Conservation (phyloP, 1,140 invertebrate species). For the Tetramorium alpestre region DNA sequence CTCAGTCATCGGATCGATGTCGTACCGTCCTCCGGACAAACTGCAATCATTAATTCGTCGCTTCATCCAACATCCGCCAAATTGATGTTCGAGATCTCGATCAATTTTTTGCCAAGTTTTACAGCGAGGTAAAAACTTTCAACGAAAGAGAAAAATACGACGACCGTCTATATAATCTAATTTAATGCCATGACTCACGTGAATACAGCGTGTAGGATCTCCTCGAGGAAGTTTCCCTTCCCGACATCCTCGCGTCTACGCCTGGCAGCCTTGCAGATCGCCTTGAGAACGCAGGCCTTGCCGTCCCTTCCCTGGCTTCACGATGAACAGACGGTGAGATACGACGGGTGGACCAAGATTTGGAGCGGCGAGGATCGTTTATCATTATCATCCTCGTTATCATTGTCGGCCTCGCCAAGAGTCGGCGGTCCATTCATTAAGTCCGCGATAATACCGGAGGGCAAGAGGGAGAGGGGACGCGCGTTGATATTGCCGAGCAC, state of each 20-base stretch:
- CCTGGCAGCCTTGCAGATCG: conserved; percentile 86
- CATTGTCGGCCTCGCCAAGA: conserved; percentile 60
- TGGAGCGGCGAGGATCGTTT: conserved; percentile 55
- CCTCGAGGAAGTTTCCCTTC: conserved; percentile 86
- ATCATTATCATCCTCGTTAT: conserved; percentile 75
- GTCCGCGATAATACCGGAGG: conserved; percentile 71
- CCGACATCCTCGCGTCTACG: conserved; percentile 78
- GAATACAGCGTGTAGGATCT: conserved; percentile 87
- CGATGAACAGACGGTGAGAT: conserved; percentile 1
- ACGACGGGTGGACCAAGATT: background rate
- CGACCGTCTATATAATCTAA: background rate
- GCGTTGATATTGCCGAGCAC: conserved; percentile 61
- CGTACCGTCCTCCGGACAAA: conserved; percentile 64
- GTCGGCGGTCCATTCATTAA: conserved; percentile 72
- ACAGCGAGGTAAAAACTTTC: background rate
- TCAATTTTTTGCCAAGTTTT: background rate
- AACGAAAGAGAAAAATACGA: background rate
- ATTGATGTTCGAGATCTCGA: background rate
- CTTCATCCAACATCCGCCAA: background rate
- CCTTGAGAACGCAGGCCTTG: conserved; percentile 86
- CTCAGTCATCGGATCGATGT: conserved; percentile 75
- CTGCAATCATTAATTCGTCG: conserved; percentile 61
- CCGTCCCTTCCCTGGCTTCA: conserved; percentile 86
- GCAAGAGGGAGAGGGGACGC: background rate
- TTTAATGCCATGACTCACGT: conserved; percentile 83